These are phyloP conservation scores for Eupithecia dodoneata DNA, from an alignment of 2,888 invertebrate genomes.

Conservation along the genomic window DNA sequence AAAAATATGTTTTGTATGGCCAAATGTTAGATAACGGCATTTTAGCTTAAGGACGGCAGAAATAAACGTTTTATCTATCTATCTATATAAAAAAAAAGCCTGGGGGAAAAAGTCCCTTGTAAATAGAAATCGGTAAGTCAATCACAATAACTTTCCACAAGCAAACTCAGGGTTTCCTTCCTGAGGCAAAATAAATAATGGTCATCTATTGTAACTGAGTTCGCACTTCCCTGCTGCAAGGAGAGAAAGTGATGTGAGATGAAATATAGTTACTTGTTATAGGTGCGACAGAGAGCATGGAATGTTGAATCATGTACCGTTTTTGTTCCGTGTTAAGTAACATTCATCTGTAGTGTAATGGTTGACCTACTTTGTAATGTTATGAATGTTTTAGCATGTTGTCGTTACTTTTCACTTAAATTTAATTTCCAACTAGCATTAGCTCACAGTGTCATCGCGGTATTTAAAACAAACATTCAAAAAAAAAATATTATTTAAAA, in stretches of 20 bases:
- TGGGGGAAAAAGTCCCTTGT: background rate
- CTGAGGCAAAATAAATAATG: slow-evolving; percentile 37
- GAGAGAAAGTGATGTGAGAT: slow-evolving; percentile 52
- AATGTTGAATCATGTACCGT: slow-evolving; percentile 59
- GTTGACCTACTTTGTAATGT: slow-evolving; percentile 33
- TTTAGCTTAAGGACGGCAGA: no score
- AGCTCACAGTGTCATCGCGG: background rate
- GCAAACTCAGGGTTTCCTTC: slow-evolving; percentile 2
- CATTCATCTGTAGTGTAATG: slow-evolving; percentile 39
- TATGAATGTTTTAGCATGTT: background rate
- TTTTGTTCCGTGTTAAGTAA: slow-evolving; percentile 57
- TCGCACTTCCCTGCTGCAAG: slow-evolving; percentile 42
- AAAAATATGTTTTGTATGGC: no score
- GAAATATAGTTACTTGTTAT: slow-evolving; percentile 20
- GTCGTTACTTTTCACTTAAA: background rate
- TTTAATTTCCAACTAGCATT: background rate
- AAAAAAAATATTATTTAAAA: no score
- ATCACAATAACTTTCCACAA: background rate
- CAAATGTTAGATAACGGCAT: no score
- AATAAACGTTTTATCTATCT: no score
- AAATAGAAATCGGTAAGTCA: background rate
- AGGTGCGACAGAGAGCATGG: slow-evolving; percentile 23
- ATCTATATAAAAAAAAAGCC: no score
- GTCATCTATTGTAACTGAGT: slow-evolving; percentile 51
- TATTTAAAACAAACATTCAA: background rate